These are phyloP conservation scores for Cydia pomonella DNA, from an alignment of 1,140 invertebrate genomes.

Conservation along the genomic window DNA sequence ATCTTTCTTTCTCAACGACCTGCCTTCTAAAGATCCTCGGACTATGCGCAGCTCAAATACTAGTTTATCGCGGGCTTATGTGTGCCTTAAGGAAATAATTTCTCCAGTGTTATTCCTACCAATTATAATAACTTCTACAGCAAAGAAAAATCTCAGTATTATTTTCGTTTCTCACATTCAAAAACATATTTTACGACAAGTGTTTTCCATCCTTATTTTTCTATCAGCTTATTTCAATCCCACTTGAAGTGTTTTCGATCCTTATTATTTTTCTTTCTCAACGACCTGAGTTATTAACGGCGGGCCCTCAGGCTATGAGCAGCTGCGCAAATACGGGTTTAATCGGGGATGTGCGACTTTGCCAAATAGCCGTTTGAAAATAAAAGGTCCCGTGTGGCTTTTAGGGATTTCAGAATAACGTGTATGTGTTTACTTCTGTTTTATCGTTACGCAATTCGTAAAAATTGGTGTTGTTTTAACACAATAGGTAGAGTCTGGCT, in stretches of 20 bases:
- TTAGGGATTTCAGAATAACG: neutral
- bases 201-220: neutral
- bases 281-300: neutral
- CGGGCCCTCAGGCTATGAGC: neutral
- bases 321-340: conserved; percentile 7
- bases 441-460: too few relatives aligned
- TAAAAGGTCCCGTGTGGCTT: conserved; percentile 6
- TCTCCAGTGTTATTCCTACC: too few relatives aligned
- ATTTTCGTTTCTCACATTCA: neutral
- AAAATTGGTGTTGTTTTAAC: too few relatives aligned
- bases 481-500: too few relatives aligned
- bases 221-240: neutral
- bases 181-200: too few relatives aligned
- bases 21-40: too few relatives aligned
- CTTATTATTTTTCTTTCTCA: neutral
- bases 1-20: too few relatives aligned
- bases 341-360: conserved; percentile 9
- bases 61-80: too few relatives aligned
- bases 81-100: too few relatives aligned
- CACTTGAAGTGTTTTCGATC: neutral
- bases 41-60: too few relatives aligned
- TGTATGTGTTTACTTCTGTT: neutral
- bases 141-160: neutral
- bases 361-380: conserved; percentile 14
- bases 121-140: neutral